Percentiles rank a stretch among this genome's conserved stretches.
Evolutionary conservation across 2,113 vertebrate species (phyloP).

Genomic region (Microcebus murinus): DNA sequence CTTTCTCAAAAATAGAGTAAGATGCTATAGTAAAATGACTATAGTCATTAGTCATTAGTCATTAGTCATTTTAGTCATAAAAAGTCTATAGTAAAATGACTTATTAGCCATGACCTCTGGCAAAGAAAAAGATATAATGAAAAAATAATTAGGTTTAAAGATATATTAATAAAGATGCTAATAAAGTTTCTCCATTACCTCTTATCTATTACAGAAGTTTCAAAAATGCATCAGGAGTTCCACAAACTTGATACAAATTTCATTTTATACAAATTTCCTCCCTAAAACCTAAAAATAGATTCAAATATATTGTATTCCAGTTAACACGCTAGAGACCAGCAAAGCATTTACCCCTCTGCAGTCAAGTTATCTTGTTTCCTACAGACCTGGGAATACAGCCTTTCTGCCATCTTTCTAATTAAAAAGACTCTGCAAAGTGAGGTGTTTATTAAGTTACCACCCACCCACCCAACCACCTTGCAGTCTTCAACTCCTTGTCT

Average conservation of each 20-base stretch:
- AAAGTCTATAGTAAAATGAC: not conserved
- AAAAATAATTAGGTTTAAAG: conserved; percentile 29
- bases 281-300: not conserved
- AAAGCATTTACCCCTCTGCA: not conserved
- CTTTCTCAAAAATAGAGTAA: not conserved
- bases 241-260: not conserved
- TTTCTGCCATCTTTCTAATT: not conserved
- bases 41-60: too few species aligned
- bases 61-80: too few species aligned
- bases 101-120: not conserved
- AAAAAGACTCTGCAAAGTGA: not conserved
- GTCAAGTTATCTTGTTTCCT: not conserved
- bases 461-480: not conserved
- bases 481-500: not conserved
- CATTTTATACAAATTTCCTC: not conserved
- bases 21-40: not conserved
- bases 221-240: not conserved
- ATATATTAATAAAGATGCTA: not conserved
- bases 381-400: not conserved
- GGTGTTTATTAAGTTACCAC: not conserved
- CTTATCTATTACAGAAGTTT: not conserved
- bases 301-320: not conserved
- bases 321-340: not conserved
- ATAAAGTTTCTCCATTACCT: not conserved
- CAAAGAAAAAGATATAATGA: not conserved